Evolutionary conservation across 2,113 vertebrate genomes (phyloP), one percentile per base, ranked within the genome.

Genomic region (Eulemur macaco): DNA sequence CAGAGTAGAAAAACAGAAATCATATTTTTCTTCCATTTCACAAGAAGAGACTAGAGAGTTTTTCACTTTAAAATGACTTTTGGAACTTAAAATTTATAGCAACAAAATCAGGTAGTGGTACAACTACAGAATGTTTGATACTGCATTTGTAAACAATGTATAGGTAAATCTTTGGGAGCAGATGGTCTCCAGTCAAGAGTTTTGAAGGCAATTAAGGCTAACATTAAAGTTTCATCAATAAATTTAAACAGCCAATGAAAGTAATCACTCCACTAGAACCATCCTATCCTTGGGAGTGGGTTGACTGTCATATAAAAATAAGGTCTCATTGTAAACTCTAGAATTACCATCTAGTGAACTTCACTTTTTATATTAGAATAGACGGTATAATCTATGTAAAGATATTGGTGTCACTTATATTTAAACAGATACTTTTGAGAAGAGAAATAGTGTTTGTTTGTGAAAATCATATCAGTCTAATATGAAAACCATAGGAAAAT

Each of bases 161-260:
- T 4, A 93, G 54, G 89, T 77, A 74, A 94, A 93, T 90, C 52
- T 95, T 71, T 94, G 39, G 6, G 5, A 68, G 34, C 56, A 96
- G 74, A 92, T 92, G 60, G 90, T 74, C 56, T 66, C 81, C 54
- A 94, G 64, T 84, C 31, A 86, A 86, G 27, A 96, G 25, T 92
- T 91, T 89, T 76, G 50, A 84, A 81, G 10, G 4, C 81, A 92
- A 42, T 94, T 88, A 88, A 94, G 50, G 71, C 21, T 85, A 64
- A 6, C 45, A 88, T 39, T 93, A 86, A 93, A 86, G n/a, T 86
- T 83, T 77, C 60, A 56, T 69, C 37, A 77, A 58, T 83, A 85
- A 76, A 94, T 82, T 31, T 45, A 80, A 91, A 27, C 5, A 86
- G 69, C 17, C 50, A 50, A 37, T 92, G 9, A 63, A 54, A 94